Conservation (phyloP, 35 echinoderm and acorn worm genomes). For the Diadema setosum region DNA sequence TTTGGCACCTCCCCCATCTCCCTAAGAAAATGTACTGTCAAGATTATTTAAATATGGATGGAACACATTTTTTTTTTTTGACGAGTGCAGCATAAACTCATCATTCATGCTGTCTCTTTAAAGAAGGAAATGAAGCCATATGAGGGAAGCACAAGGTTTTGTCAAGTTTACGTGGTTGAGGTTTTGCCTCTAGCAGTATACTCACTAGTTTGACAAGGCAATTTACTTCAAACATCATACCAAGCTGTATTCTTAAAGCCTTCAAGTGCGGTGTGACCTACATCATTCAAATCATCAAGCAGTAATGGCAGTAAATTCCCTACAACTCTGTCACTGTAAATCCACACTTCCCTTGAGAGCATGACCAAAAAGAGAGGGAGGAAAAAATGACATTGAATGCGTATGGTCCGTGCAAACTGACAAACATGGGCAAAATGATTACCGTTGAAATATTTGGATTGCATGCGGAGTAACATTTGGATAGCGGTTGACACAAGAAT, state of each 20-base stretch:
- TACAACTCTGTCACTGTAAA: slow-evolving; percentile 10
- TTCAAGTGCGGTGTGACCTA: neutral
- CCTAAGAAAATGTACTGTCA: too few species aligned
- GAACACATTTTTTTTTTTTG: too few species aligned
- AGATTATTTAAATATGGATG: too few species aligned
- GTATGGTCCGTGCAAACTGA: slow-evolving; percentile 9
- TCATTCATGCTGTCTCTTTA: too few species aligned
- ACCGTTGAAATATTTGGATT: slow-evolving; percentile 9
- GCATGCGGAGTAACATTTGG: neutral
- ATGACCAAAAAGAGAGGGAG: too few species aligned
- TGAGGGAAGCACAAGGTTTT: neutral
- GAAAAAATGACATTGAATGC: neutral
- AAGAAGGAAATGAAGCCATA: too few species aligned
- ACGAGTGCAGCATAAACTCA: too few species aligned
- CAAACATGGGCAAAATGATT: slow-evolving; percentile 10
- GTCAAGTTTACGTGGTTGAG: slow-evolving; percentile 12
- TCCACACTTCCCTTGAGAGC: neutral
- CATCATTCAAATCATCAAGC: slow-evolving; percentile 7
- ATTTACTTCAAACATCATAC: slow-evolving; percentile 6
- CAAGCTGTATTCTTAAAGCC: neutral
- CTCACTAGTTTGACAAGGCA: neutral
- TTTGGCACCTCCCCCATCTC: too few species aligned
- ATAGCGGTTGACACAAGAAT: neutral
- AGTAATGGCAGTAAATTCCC: slow-evolving; percentile 5
- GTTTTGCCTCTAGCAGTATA: neutral